These are phyloP conservation scores for Eudasyphora cyanicolor DNA, from an alignment of 2,888 invertebrate species.

Conservation along the genomic window DNA sequence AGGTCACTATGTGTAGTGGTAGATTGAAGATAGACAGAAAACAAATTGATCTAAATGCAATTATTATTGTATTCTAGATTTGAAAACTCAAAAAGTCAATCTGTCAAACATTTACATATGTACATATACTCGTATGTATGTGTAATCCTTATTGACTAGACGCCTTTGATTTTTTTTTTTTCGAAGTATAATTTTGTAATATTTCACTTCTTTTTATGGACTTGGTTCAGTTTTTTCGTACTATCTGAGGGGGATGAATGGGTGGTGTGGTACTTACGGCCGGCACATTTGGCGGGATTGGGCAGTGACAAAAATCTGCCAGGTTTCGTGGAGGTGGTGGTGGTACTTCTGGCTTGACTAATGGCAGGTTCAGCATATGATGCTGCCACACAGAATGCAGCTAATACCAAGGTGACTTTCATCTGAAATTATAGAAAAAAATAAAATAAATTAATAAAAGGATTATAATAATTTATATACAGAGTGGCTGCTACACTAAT, in stretches of 20 bases:
- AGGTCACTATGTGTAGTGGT: neutral
- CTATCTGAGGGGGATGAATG: neutral
- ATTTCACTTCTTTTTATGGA: too few species aligned
- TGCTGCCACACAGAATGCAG: constrained; percentile 81
- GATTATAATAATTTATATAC: neutral
- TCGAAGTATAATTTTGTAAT: too few species aligned
- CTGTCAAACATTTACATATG: too few species aligned
- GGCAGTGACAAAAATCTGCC: constrained; percentile 92
- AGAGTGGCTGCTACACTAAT: neutral
- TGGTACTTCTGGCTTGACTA: constrained; percentile 83
- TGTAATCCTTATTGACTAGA: too few species aligned
- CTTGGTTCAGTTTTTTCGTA: too few species aligned
- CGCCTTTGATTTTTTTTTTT: too few species aligned
- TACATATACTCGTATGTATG: too few species aligned
- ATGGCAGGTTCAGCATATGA: constrained; percentile 83
- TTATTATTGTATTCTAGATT: too few species aligned
- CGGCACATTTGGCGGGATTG: constrained; percentile 89
- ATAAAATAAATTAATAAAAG: neutral
- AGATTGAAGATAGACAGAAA: too few species aligned
- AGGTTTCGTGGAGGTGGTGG: constrained; percentile 84
- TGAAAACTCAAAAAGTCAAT: too few species aligned
- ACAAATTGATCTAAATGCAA: too few species aligned
- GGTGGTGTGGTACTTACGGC: constrained; percentile 84
- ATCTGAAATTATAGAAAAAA: constrained; percentile 81
- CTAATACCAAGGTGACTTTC: constrained; percentile 86